These are phyloP conservation scores for Xerus rutilus DNA, from an alignment of 2,797 vertebrate species.

Conservation along the genomic window DNA sequence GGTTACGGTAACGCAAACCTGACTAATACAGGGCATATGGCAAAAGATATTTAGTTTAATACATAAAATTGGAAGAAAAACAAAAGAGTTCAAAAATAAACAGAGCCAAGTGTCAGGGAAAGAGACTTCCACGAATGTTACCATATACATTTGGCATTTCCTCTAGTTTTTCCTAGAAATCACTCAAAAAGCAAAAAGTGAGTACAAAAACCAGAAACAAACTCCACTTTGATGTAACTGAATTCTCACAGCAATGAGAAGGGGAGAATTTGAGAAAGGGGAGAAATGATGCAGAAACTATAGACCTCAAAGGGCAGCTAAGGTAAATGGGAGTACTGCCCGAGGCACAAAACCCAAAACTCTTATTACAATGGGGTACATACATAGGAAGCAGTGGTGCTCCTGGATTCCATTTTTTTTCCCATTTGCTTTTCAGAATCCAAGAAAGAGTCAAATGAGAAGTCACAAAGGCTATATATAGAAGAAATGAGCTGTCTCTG, in stretches of 20 bases:
- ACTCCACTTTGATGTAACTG: background rate
- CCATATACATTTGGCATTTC: slow-evolving; percentile 8
- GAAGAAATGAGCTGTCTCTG: background rate
- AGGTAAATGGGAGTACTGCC: background rate
- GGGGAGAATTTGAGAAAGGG: background rate
- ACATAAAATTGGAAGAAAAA: background rate
- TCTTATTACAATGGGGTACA: background rate
- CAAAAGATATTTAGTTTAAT: slow-evolving; percentile 3
- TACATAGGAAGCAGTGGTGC: background rate
- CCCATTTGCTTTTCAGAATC: background rate
- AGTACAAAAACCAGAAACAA: background rate
- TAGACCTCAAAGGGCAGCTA: background rate
- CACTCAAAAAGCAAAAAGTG: slow-evolving; percentile 8
- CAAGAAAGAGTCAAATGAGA: slow-evolving; percentile 24
- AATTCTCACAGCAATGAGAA: background rate
- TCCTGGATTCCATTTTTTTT: background rate
- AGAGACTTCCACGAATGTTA: background rate
- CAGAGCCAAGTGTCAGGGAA: background rate
- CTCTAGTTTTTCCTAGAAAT: slow-evolving; percentile 35
- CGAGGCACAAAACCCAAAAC: background rate
- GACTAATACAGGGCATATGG: background rate
- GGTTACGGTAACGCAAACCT: no score
- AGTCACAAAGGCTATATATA: background rate
- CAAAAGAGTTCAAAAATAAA: slow-evolving; percentile 27
- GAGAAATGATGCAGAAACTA: background rate